Conservation (phyloP, 2,797 vertebrate species). For the Prionace glauca region DNA sequence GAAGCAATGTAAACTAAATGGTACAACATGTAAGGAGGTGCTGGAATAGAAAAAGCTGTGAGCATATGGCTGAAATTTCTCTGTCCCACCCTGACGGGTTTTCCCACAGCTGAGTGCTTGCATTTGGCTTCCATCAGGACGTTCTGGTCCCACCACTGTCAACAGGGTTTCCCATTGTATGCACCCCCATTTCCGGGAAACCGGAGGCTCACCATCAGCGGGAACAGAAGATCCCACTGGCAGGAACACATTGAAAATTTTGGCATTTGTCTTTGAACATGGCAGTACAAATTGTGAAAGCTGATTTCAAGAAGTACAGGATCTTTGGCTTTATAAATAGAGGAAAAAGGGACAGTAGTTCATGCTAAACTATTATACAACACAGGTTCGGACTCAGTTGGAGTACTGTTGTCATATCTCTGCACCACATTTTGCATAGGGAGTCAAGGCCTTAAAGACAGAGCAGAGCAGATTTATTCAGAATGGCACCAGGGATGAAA, state of each 20-base stretch:
- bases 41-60: too few relatives aligned
- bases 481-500: not conserved
- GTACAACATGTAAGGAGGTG: not conserved
- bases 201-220: too few relatives aligned
- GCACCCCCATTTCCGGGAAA: too few relatives aligned
- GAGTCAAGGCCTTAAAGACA: not conserved
- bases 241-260: too few relatives aligned
- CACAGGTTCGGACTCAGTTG: not conserved
- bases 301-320: not conserved
- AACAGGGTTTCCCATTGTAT: too few relatives aligned
- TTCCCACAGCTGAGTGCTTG: too few relatives aligned
- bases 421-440: not conserved
- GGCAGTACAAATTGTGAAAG: not conserved
- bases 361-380: not conserved
- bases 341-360: not conserved
- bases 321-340: not conserved
- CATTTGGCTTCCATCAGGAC: too few relatives aligned
- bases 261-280: too few relatives aligned
- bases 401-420: not conserved
- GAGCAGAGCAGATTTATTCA: not conserved
- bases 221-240: too few relatives aligned
- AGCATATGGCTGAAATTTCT: too few relatives aligned
- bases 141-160: too few relatives aligned
- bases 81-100: too few relatives aligned
- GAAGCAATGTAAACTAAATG: not conserved